Evolutionary conservation across 2,888 invertebrate genomes (phyloP).

Genomic region (Drosophila stalkeri): DNA sequence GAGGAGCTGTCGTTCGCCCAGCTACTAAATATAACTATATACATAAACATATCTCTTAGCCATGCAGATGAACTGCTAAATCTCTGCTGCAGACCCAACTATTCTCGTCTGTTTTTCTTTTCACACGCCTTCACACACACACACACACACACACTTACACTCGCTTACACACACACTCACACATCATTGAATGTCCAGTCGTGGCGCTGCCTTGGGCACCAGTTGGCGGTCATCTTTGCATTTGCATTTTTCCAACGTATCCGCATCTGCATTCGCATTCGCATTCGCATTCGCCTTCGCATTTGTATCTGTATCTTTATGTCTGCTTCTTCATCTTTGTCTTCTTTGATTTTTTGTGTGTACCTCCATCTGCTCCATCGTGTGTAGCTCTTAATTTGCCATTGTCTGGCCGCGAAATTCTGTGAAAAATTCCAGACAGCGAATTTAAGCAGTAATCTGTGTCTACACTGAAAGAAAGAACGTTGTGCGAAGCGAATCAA

Average conservation of each 20-base stretch:
- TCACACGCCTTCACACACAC: slow-evolving; percentile 41
- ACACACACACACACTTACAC: background rate
- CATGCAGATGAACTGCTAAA: slow-evolving; percentile 46
- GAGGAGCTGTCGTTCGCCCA: slow-evolving; percentile 43
- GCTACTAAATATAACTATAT: slow-evolving; percentile 6
- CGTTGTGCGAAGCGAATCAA: background rate
- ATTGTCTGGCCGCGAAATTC: slow-evolving; percentile 56
- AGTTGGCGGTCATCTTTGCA: slow-evolving; percentile 36
- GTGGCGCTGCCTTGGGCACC: slow-evolving; percentile 14
- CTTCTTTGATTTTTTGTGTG: slow-evolving; percentile 3
- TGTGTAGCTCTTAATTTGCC: slow-evolving; percentile 53
- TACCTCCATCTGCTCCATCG: slow-evolving; percentile 10
- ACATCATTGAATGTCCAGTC: slow-evolving; percentile 17
- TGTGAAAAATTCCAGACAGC: slow-evolving; percentile 56
- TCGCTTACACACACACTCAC: background rate
- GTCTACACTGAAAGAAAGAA: slow-evolving; percentile 42
- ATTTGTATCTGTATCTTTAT: slow-evolving; percentile 18
- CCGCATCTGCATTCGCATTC: slow-evolving; percentile 31
- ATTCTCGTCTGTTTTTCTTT: slow-evolving; percentile 28
- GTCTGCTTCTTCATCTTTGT: background rate
- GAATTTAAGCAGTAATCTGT: slow-evolving; percentile 32
- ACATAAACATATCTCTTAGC: slow-evolving; percentile 22
- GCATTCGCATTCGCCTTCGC: slow-evolving; percentile 18
- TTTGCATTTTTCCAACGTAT: slow-evolving; percentile 43
- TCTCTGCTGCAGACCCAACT: slow-evolving; percentile 11